Base-by-base conservation (phyloP, 2,888 invertebrate genomes). In the Acrobasis repandana region DNA sequence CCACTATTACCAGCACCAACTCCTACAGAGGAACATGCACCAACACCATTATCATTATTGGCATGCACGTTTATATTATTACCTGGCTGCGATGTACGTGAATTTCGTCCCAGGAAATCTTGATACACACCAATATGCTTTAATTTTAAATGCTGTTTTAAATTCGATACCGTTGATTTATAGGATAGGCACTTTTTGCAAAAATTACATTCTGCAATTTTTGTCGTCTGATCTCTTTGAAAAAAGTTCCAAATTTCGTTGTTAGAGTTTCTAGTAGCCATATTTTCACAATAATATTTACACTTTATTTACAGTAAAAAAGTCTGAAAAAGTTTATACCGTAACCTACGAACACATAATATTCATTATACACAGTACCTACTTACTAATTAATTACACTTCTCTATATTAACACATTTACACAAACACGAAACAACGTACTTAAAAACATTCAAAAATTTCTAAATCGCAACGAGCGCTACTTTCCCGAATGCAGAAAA, bases 141-240 rank as follows among this genome's bases (percentile, higher is more conserved):
- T 15, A 48, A 48, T 48, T 48, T 48, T 48, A 48, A 48, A 50
- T 28, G 47, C 10, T 48, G 47, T 48, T 48, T 48, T 48, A 48
- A 16, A 48, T 48, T 48, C 15, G 16, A 16, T 9, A 48, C 47
- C 15, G 47, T 48, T 48, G 47, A 16, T 48, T 48, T 48, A 48
- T 48, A 48, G 4, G 47, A 48, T 16, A 48, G 47, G 16, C 16
- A 16, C 47, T 48, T 48, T 48, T 48, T 48, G 47, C 47, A 48
- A 48, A 48, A 48, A 48, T 48, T 48, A 48, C 47, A 48, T 48
- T 48, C 47, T 15, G 47, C 47, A 48, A 48, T 48, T 48, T 48
- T 48, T 15, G 47, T 48, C 47, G 16, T 15, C 47, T 48, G 16
- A 48, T 48, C 47, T 48, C 47, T 48, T 48, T 48, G 47, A 48